These are phyloP conservation scores for Eupithecia centaureata DNA, from an alignment of 2,888 invertebrate genomes.

Conservation along the genomic window DNA sequence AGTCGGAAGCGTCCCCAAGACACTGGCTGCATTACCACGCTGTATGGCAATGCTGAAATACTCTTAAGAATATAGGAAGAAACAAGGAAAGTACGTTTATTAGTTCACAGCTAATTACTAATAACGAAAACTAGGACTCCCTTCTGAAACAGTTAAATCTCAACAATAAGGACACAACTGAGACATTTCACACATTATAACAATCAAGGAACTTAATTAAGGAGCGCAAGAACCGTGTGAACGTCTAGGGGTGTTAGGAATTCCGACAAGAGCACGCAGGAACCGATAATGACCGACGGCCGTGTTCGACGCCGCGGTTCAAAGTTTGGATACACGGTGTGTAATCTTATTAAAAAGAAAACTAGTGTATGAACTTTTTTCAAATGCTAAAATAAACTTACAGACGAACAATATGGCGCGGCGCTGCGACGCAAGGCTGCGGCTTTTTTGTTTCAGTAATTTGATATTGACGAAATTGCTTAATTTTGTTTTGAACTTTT, in stretches of 20 bases:
- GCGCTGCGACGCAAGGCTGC: too few relatives aligned
- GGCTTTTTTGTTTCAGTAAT: too few relatives aligned
- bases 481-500: too few relatives aligned
- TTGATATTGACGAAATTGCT: too few relatives aligned
- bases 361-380: neutral
- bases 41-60: too few relatives aligned
- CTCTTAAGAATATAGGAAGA: too few relatives aligned
- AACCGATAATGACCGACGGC: conserved; percentile 60
- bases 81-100: too few relatives aligned
- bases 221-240: conserved; percentile 54
- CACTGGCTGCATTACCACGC: too few relatives aligned
- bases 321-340: neutral
- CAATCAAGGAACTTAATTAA: conserved; percentile 41
- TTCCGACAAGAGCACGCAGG: conserved; percentile 54
- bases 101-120: too few relatives aligned
- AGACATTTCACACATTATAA: conserved; percentile 35
- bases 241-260: conserved; percentile 55
- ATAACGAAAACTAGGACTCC: conserved; percentile 1
- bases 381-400: neutral
- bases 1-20: too few relatives aligned
- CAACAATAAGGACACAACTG: conserved; percentile 10
- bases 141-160: conserved; percentile 9
- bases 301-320: conserved; percentile 42
- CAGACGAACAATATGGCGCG: too few relatives aligned
- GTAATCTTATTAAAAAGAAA: neutral